These are phyloP conservation scores for Hemibates koningsi DNA, from an alignment of 2,113 vertebrate genomes.

Conservation along the genomic window DNA sequence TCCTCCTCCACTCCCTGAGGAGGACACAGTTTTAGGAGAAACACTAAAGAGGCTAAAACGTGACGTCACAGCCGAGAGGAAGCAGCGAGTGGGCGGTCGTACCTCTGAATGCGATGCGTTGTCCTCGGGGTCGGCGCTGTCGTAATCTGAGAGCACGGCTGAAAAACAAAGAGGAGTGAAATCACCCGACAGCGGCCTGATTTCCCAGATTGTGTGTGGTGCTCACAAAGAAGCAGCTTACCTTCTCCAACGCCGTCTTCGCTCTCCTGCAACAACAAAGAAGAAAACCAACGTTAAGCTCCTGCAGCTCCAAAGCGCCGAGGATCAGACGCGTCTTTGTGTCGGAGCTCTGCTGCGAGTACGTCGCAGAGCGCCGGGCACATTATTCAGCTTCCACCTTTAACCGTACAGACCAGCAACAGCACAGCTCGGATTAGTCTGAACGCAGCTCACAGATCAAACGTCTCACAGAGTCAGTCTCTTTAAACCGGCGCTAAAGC, in stretches of 20 bases:
- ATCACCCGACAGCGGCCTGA: neutral
- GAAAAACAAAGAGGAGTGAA: neutral
- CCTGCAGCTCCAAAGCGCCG: neutral
- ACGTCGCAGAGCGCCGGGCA: neutral
- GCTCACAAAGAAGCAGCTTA: slow-evolving; percentile 29
- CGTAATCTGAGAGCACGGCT: slow-evolving; percentile 95
- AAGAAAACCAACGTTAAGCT: neutral
- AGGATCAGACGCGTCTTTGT: neutral
- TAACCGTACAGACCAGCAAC: accelerated
- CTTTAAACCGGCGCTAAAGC: neutral
- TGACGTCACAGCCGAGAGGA: neutral
- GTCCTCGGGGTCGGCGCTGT: slow-evolving; percentile 85
- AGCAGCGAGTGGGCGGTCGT: neutral
- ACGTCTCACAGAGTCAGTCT: neutral
- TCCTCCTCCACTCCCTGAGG: slow-evolving; percentile 68
- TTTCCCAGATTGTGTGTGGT: neutral
- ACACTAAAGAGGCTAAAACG: neutral
- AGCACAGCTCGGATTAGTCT: neutral
- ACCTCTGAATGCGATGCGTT: slow-evolving; percentile 86
- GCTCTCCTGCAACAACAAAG: slow-evolving; percentile 78
- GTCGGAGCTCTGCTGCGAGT: neutral
- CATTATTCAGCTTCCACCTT: neutral
- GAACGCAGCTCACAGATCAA: neutral
- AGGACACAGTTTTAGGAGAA: neutral
- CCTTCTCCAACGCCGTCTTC: slow-evolving; percentile 95